A percentile compares a stretch with the other conserved stretches of the same genome.
These are phyloP conservation scores for Apotomis turbidana DNA, from an alignment of 2,888 invertebrate species.

Conservation along the genomic window DNA sequence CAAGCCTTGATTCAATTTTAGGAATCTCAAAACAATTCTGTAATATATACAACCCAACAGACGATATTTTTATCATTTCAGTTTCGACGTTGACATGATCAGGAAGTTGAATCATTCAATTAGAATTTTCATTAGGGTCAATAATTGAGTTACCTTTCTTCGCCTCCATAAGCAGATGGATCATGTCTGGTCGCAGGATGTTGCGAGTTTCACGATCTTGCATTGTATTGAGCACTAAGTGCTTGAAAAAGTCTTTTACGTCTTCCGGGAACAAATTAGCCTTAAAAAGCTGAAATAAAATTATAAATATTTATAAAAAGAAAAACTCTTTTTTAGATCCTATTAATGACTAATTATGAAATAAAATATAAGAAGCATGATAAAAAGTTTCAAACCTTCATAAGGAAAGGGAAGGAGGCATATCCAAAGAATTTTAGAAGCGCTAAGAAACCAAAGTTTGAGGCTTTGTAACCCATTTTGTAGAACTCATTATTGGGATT, in stretches of 20 bases:
- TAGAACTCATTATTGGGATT: conserved; percentile 82
- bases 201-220: conserved; percentile 62
- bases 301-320: background rate
- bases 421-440: conserved; percentile 50
- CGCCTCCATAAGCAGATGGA: conserved; percentile 80
- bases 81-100: too few species aligned
- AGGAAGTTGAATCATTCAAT: too few species aligned
- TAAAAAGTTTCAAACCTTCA: conserved; percentile 44
- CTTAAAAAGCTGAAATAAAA: conserved; percentile 43
- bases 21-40: too few species aligned
- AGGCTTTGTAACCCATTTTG: conserved; percentile 71
- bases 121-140: too few species aligned
- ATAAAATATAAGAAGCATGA: background rate
- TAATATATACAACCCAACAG: too few species aligned
- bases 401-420: conserved; percentile 46
- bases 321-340: too few species aligned
- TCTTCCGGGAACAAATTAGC: conserved; percentile 48
- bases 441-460: conserved; percentile 59
- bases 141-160: conserved; percentile 58
- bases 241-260: conserved; percentile 62
- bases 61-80: too few species aligned
- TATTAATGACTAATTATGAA: background rate
- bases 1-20: too few species aligned
- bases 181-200: conserved; percentile 74
- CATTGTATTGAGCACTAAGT: conserved; percentile 64